A percentile compares a stretch with the other conserved stretches of the same genome.
phyloP scores from a whole-genome alignment of 2,113 vertebrate species.

The Dicentrarchus labrax region DNA sequence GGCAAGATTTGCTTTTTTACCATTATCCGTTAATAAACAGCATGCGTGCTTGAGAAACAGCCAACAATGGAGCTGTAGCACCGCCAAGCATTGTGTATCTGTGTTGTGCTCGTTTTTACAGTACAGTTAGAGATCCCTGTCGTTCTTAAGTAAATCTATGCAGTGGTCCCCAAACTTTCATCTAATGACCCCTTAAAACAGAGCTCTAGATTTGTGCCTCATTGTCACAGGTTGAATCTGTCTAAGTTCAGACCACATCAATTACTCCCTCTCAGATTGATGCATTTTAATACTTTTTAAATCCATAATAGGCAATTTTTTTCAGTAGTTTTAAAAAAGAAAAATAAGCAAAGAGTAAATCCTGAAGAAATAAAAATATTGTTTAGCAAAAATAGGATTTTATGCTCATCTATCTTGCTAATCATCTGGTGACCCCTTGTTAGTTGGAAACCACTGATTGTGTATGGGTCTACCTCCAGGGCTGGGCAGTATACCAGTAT shows the following conservation, averaged over 20 bases:
- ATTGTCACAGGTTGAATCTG: neutral
- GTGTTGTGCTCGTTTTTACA: conserved; percentile 38
- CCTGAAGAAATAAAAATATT: neutral
- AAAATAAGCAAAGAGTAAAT: neutral
- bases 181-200: neutral
- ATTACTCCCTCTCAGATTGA: neutral
- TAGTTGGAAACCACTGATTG: conserved; percentile 24
- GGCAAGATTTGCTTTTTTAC: neutral
- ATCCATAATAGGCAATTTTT: neutral
- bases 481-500: neutral
- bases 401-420: too few species aligned
- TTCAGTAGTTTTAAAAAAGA: neutral
- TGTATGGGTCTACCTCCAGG: neutral
- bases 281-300: neutral
- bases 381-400: too few species aligned
- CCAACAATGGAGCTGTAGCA: neutral
- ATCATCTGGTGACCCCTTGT: neutral
- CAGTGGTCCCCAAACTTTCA: neutral
- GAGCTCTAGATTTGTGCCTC: neutral
- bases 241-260: neutral
- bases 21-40: neutral
- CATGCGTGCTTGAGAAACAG: neutral
- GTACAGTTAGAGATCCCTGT: neutral
- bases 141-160: neutral
- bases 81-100: neutral